Evolutionary conservation across 2,888 invertebrate species (phyloP).

Genomic region (Trichogramma evanescens): DNA sequence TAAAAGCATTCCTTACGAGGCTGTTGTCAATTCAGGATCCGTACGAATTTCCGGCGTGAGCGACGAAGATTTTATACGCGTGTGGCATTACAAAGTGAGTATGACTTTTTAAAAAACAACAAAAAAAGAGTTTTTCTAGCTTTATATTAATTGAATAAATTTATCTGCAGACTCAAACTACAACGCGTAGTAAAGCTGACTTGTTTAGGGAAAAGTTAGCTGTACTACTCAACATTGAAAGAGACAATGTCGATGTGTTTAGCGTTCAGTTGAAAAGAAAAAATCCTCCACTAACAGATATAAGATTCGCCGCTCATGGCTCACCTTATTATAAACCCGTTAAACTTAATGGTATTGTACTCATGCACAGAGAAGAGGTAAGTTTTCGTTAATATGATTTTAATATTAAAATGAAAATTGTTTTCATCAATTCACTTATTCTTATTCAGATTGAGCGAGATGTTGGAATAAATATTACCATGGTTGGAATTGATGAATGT

Average conservation of each 20-base stretch:
- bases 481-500: constrained; percentile 97
- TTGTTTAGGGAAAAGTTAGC: constrained; percentile 83
- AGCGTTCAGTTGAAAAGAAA: constrained; percentile 85
- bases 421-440: not conserved
- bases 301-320: constrained; percentile 90
- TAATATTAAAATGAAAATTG: not conserved
- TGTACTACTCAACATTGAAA: constrained; percentile 74
- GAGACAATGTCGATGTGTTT: constrained; percentile 91
- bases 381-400: constrained; percentile 1
- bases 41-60: constrained; percentile 87
- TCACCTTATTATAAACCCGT: constrained; percentile 94
- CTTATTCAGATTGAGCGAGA: constrained; percentile 71
- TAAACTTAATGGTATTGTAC: constrained; percentile 85
- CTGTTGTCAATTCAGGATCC: constrained; percentile 91
- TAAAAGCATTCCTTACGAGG: constrained; percentile 90
- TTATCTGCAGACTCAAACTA: constrained; percentile 59
- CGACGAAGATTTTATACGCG: constrained; percentile 92
- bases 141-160: not conserved
- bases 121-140: not conserved
- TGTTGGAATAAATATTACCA: constrained; percentile 92
- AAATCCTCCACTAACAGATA: constrained; percentile 83
- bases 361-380: constrained; percentile 83
- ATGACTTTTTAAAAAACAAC: not conserved
- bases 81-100: constrained; percentile 76
- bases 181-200: constrained; percentile 82